These are phyloP conservation scores for Sebastolobus altivelis DNA, from an alignment of 2,797 vertebrate species.

Conservation along the genomic window DNA sequence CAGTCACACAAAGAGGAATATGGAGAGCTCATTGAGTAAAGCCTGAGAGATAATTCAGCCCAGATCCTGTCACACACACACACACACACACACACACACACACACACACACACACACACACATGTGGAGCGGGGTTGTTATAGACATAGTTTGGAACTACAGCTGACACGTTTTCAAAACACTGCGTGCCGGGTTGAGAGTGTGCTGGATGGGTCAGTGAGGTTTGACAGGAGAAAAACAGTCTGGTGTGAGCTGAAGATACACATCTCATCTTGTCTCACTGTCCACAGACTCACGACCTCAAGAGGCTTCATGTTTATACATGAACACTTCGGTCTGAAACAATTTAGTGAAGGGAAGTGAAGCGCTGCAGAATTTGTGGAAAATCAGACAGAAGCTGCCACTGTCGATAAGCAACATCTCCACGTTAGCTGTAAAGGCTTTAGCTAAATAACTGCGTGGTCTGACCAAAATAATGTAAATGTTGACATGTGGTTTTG, in stretches of 20 bases:
- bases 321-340: constrained; percentile 10
- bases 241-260: constrained; percentile 43
- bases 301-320: constrained; percentile 31
- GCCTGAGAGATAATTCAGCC: constrained; percentile 61
- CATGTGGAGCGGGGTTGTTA: constrained; percentile 65
- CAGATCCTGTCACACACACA: constrained; percentile 50
- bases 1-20: constrained; percentile 31
- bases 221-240: constrained; percentile 69
- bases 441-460: not conserved
- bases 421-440: not conserved
- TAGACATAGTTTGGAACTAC: constrained; percentile 63
- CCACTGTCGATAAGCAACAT: not conserved
- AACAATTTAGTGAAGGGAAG: not conserved
- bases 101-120: constrained; percentile 18
- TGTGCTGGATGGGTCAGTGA: constrained; percentile 67
- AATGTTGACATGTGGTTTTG: not conserved
- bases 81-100: not conserved
- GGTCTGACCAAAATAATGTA: not conserved
- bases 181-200: constrained; percentile 56
- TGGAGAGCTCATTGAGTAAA: constrained; percentile 46
- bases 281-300: constrained; percentile 20
- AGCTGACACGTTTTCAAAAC: constrained; percentile 76
- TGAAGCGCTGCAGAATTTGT: not conserved
- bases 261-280: constrained; percentile 26
- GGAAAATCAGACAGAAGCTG: not conserved